These are phyloP conservation scores for Ditula angustiorana DNA, from an alignment of 2,888 invertebrate species.

Conservation along the genomic window DNA sequence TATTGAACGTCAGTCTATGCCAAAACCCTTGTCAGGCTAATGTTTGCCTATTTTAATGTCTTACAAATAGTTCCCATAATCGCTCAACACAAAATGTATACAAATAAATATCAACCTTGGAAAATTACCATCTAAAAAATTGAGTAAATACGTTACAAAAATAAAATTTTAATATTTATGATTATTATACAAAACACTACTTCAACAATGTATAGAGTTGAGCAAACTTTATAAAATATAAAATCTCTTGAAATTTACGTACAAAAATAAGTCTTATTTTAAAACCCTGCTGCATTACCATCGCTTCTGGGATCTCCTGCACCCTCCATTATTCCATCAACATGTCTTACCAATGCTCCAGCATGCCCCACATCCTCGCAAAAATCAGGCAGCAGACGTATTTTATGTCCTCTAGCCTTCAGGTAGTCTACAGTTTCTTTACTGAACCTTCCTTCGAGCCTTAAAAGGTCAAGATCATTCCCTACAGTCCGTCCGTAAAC, in stretches of 20 bases:
- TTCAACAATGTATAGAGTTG: not conserved
- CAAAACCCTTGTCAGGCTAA: constrained; percentile 1
- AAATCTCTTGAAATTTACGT: not conserved
- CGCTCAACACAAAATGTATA: not conserved
- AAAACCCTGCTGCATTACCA: constrained; percentile 75
- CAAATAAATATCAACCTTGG: too few relatives aligned
- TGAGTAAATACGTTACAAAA: too few relatives aligned
- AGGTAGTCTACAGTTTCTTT: constrained; percentile 64
- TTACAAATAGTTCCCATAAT: not conserved
- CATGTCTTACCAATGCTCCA: constrained; percentile 69
- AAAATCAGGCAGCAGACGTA: constrained; percentile 59
- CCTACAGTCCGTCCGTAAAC: constrained; percentile 61
- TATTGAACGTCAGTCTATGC: not conserved
- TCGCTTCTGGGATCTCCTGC: constrained; percentile 72
- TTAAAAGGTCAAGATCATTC: constrained; percentile 53
- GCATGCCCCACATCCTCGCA: constrained; percentile 67
- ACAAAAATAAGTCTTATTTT: constrained; percentile 33
- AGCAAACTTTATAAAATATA: not conserved
- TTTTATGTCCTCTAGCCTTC: constrained; percentile 62
- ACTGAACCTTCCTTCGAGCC: constrained; percentile 67
- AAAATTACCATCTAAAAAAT: too few relatives aligned
- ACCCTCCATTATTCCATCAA: constrained; percentile 70
- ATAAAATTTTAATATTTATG: too few relatives aligned
- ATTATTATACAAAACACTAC: too few relatives aligned
- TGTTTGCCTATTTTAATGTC: not conserved